Evolutionary conservation across 2,888 invertebrate genomes (phyloP).

Genomic region (Spodoptera exigua): DNA sequence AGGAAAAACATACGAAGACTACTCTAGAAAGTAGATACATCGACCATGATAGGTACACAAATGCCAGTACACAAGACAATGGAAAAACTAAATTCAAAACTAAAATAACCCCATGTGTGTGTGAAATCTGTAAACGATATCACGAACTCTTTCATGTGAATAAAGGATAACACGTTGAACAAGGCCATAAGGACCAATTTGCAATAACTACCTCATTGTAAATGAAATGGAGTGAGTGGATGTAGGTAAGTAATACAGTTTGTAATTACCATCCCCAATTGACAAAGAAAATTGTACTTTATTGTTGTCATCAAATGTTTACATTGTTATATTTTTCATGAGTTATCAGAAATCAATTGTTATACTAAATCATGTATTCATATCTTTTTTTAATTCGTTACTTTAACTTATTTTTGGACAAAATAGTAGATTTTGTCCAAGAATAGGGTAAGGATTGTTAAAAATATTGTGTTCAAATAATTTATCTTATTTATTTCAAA

Average conservation of each 20-base stretch:
- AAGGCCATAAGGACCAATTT: conserved; percentile 3
- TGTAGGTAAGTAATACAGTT: too few species aligned
- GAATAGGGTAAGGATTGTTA: conserved; percentile 46
- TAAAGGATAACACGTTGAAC: conserved; percentile 7
- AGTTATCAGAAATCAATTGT: too few species aligned
- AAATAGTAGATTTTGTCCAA: too few species aligned
- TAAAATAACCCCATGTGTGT: conserved; percentile 72
- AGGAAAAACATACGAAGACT: conserved; percentile 66
- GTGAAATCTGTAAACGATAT: conserved; percentile 82
- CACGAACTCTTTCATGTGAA: conserved; percentile 79
- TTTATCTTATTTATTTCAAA: conserved; percentile 57
- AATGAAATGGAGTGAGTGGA: too few species aligned
- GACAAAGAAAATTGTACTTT: too few species aligned
- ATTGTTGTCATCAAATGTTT: too few species aligned
- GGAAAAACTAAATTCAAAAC: conserved; percentile 32
- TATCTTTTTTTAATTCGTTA: too few species aligned
- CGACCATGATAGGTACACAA: conserved; percentile 53
- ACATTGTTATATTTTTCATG: too few species aligned
- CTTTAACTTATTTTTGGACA: conserved; percentile 41
- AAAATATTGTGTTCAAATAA: conserved; percentile 56
- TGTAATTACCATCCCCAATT: too few species aligned
- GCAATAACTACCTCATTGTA: background rate
- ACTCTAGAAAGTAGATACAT: conserved; percentile 79
- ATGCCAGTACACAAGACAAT: conserved; percentile 24
- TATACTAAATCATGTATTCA: too few species aligned